phyloP scores from a whole-genome alignment of 2,113 vertebrate genomes.

The Laticauda colubrina region DNA sequence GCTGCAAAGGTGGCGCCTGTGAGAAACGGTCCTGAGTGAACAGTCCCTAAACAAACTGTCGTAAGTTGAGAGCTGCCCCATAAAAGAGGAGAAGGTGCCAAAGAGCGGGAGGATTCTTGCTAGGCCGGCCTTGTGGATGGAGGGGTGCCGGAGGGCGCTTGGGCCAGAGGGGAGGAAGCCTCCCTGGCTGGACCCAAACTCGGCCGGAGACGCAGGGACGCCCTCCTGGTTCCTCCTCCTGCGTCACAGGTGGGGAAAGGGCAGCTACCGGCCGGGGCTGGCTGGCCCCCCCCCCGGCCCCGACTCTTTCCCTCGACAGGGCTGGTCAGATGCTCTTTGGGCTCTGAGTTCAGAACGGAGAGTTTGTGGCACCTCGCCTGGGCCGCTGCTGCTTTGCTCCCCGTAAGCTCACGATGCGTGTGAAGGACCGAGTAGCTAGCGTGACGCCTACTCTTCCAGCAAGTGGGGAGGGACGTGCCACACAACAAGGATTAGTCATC shows the following conservation, averaged over 20 bases:
- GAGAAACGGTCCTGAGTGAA: too few species aligned
- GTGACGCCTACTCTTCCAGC: neutral
- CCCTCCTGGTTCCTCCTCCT: too few species aligned
- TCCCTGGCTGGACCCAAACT: neutral
- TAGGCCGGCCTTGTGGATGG: neutral
- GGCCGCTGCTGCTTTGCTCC: neutral
- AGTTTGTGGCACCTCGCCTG: neutral
- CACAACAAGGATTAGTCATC: neutral
- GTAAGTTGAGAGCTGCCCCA: too few species aligned
- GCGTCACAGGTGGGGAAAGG: too few species aligned
- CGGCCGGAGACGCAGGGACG: too few species aligned
- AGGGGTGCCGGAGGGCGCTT: neutral
- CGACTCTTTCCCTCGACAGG: too few species aligned
- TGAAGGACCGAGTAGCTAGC: rapidly evolving
- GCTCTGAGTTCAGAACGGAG: too few species aligned
- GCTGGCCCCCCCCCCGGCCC: too few species aligned
- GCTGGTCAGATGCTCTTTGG: neutral
- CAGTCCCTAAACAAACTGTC: too few species aligned
- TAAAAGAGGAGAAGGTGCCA: neutral
- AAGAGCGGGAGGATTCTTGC: neutral
- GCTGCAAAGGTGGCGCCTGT: too few species aligned
- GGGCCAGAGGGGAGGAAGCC: neutral
- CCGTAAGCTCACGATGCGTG: neutral
- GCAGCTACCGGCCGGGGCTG: too few species aligned
- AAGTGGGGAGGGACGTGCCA: neutral